Evolutionary conservation across 1,140 invertebrate genomes (phyloP).

Genomic region (Hypsibius dujardini): DNA sequence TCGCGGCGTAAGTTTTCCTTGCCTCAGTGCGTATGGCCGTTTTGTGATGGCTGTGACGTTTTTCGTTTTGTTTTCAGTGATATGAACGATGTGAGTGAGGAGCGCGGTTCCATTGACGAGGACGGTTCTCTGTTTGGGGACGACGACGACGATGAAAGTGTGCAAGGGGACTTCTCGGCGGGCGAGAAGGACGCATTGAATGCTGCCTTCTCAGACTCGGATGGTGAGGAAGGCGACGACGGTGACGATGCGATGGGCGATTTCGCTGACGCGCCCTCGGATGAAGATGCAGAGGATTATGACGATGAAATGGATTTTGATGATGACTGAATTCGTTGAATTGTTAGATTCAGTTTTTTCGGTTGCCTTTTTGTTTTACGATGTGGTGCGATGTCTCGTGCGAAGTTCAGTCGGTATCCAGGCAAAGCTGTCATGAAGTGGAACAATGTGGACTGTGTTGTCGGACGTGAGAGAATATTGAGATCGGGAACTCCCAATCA

Average conservation of each 20-base stretch:
- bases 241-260: conserved; percentile 29
- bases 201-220: not conserved
- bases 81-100: conserved; percentile 24
- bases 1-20: conserved; percentile 24
- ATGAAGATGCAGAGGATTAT: too few species aligned
- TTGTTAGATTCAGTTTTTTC: too few species aligned
- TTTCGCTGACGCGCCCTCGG: too few species aligned
- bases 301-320: too few species aligned
- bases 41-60: conserved; percentile 25
- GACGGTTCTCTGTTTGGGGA: conserved; percentile 30
- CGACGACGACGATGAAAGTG: conserved; percentile 17
- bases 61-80: conserved; percentile 24
- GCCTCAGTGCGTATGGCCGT: not conserved
- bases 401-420: too few species aligned
- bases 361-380: too few species aligned
- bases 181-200: conserved; percentile 20
- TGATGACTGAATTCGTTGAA: too few species aligned
- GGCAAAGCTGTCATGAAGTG: too few species aligned
- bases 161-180: not conserved
- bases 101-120: conserved; percentile 28
- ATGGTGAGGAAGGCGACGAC: conserved; percentile 20
- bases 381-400: too few species aligned
- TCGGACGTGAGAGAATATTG: too few species aligned
- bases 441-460: too few species aligned
- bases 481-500: too few species aligned